phyloP scores from a whole-genome alignment of 2,113 vertebrate genomes.

The Myiozetetes cayanensis region DNA sequence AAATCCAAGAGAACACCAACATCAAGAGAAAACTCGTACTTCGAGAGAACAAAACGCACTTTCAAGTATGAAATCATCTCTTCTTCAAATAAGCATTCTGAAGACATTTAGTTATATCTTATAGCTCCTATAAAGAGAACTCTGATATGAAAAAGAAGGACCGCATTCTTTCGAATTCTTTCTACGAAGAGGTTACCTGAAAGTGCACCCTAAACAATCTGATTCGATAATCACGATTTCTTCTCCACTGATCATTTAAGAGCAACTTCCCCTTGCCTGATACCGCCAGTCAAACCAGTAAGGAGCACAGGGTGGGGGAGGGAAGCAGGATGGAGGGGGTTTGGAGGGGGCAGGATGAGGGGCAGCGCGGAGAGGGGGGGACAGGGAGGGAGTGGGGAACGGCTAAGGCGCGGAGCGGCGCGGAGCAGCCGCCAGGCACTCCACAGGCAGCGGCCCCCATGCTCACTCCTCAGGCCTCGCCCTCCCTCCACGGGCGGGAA shows the following conservation, averaged over 20 bases:
- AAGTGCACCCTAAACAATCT: accelerated
- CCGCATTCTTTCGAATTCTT: too few species aligned
- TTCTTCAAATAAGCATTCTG: not conserved
- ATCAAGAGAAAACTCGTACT: not conserved
- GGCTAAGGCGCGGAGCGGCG: not conserved
- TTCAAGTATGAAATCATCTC: not conserved
- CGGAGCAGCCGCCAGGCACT: not conserved
- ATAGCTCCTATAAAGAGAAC: not conserved
- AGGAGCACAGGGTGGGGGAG: accelerated
- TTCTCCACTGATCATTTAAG: not conserved
- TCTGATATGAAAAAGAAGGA: not conserved
- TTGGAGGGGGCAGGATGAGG: not conserved
- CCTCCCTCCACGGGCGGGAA: not conserved
- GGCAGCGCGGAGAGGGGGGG: not conserved
- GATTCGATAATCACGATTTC: not conserved
- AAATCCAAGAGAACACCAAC: not conserved
- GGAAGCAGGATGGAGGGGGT: too few species aligned
- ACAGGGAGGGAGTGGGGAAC: not conserved
- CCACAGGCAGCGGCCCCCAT: not conserved
- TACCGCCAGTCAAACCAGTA: not conserved
- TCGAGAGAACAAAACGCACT: not conserved
- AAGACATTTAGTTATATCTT: not conserved
- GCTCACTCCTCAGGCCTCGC: not conserved
- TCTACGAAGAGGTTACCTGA: accelerated
- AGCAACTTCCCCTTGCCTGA: not conserved